These are phyloP conservation scores for Venustoraphidia nigricollis DNA, from an alignment of 2,888 invertebrate species.

Conservation along the genomic window DNA sequence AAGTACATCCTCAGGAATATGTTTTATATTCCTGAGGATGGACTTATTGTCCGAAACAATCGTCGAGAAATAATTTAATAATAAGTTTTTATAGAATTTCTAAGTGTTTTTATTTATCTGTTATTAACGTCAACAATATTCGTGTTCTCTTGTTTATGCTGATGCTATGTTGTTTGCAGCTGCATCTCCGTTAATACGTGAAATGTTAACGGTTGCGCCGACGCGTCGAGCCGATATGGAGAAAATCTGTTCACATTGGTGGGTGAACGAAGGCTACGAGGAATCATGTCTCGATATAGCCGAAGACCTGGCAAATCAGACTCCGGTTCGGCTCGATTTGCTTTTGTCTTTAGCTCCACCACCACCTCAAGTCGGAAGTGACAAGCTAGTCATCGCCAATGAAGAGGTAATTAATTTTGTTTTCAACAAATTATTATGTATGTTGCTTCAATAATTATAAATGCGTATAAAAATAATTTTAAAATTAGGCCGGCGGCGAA, in stretches of 20 bases:
- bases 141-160: neutral
- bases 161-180: slow-evolving; percentile 35
- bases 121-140: no score
- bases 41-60: no score
- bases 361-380: slow-evolving; percentile 52
- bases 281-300: slow-evolving; percentile 72
- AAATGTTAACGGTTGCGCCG: slow-evolving; percentile 89
- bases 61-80: no score
- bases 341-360: slow-evolving; percentile 74
- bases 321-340: slow-evolving; percentile 77
- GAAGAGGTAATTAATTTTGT: slow-evolving; percentile 18
- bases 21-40: no score
- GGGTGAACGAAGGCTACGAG: slow-evolving; percentile 82
- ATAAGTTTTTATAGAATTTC: no score
- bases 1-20: no score
- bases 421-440: neutral
- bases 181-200: slow-evolving; percentile 85
- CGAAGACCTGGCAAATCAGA: slow-evolving; percentile 78
- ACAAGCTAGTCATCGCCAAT: slow-evolving; percentile 53
- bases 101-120: no score
- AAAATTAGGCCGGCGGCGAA: slow-evolving; percentile 27
- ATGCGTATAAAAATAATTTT: neutral
- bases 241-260: slow-evolving; percentile 91
- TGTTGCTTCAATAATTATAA: neutral
- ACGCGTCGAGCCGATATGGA: slow-evolving; percentile 79